Percentiles rank a stretch among this genome's conserved stretches.
Conservation (phyloP, 2,797 vertebrate species). For the Eulemur albifrons region DNA sequence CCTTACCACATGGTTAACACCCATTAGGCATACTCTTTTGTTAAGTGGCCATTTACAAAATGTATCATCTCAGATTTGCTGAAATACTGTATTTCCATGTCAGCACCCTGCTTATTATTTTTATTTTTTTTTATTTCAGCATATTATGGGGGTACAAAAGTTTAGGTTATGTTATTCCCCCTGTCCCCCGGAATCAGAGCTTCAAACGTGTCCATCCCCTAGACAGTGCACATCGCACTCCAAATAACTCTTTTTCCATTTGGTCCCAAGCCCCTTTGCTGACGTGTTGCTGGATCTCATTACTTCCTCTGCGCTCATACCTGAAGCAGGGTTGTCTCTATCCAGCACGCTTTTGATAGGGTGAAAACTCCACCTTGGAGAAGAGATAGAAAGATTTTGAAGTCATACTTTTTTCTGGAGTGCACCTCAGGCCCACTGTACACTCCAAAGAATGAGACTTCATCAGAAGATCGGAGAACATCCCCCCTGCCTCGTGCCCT, state of each 20-base stretch:
- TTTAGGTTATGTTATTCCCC: too few relatives aligned
- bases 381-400: neutral
- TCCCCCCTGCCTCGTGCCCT: rapidly evolving
- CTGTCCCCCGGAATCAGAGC: too few relatives aligned
- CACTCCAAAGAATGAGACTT: neutral
- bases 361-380: neutral
- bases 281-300: neutral
- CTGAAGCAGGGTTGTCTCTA: neutral
- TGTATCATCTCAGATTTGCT: neutral
- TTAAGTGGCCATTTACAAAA: slow-evolving; percentile 19
- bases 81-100: slow-evolving; percentile 20
- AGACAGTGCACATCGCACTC: too few relatives aligned
- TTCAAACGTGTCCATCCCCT: too few relatives aligned
- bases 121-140: too few relatives aligned
- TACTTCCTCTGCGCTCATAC: neutral
- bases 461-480: neutral
- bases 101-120: neutral
- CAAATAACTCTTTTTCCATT: neutral
- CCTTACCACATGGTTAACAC: neutral
- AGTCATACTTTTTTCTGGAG: neutral
- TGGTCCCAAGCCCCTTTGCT: neutral
- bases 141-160: too few relatives aligned
- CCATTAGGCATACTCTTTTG: neutral
- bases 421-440: neutral
- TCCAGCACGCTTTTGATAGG: neutral